Evolutionary conservation across 2,888 invertebrate genomes (phyloP).

Genomic region (Hermaeophaga mercurialis): DNA sequence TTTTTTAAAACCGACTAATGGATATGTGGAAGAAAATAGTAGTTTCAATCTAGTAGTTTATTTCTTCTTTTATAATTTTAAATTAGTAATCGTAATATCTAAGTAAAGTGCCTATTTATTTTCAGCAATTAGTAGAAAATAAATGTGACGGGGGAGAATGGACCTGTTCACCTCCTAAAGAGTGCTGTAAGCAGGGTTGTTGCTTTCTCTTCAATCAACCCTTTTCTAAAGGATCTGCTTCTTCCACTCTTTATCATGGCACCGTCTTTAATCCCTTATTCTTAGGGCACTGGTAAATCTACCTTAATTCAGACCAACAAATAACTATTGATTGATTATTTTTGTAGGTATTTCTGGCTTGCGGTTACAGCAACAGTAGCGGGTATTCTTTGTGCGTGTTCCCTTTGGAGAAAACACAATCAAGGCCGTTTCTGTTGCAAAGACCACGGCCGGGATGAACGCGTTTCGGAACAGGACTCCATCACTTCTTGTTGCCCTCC

Average conservation of each 20-base stretch:
- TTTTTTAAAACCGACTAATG: too few relatives aligned
- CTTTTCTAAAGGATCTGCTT: constrained; percentile 35
- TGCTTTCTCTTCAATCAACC: constrained; percentile 55
- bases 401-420: constrained; percentile 66
- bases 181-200: constrained; percentile 72
- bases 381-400: constrained; percentile 72
- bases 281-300: constrained; percentile 69
- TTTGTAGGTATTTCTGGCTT: constrained; percentile 57
- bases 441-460: constrained; percentile 61
- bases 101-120: too few relatives aligned
- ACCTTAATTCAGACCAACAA: not conserved
- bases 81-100: too few relatives aligned
- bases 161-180: constrained; percentile 72
- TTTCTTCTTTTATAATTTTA: too few relatives aligned
- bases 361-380: constrained; percentile 72
- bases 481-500: constrained; percentile 82
- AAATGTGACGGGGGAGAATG: constrained; percentile 69
- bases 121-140: constrained; percentile 62
- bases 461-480: constrained; percentile 74
- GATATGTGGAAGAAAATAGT: too few relatives aligned
- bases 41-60: too few relatives aligned
- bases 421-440: constrained; percentile 47
- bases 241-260: constrained; percentile 58
- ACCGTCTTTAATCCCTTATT: constrained; percentile 69
- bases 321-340: constrained; percentile 1